A percentile compares a stretch with the other conserved stretches of the same genome.
These are phyloP conservation scores for Psix sp. DNA, from an alignment of 1,140 invertebrate species.

Conservation along the genomic window DNA sequence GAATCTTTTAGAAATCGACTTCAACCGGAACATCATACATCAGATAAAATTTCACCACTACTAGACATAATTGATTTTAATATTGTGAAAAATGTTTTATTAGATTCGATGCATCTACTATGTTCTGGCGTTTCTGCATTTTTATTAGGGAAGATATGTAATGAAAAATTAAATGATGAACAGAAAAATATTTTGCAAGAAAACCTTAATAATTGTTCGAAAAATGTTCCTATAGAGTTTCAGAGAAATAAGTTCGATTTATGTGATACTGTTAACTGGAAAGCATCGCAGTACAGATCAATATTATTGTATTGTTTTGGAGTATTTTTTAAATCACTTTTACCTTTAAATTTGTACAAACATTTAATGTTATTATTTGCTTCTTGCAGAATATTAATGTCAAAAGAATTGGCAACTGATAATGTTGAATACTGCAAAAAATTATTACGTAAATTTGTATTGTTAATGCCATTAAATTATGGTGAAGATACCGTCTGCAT, in stretches of 20 bases:
- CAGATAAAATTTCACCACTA: not conserved
- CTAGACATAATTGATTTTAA: too few species aligned
- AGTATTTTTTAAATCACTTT: not conserved
- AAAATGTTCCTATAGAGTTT: conserved; percentile 1
- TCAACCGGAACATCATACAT: not conserved
- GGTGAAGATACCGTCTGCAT: not conserved
- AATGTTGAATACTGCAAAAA: conserved; percentile 1
- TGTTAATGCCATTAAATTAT: not conserved
- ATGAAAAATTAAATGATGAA: too few species aligned
- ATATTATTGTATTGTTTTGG: not conserved
- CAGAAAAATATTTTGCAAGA: not conserved
- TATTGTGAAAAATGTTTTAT: too few species aligned
- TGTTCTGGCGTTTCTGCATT: not conserved
- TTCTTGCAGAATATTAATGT: not conserved
- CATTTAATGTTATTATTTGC: conserved; percentile 5
- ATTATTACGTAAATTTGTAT: conserved; percentile 3
- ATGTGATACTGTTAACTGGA: too few species aligned
- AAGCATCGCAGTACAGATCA: too few species aligned
- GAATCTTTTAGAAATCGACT: too few species aligned
- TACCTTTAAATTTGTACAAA: not conserved
- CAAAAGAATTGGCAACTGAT: not conserved
- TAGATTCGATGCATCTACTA: conserved; percentile 5
- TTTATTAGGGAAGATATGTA: not conserved
- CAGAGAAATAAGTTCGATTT: too few species aligned
- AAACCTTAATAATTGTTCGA: too few species aligned